phyloP scores from a whole-genome alignment of 2,113 vertebrate genomes.

The Macrotus californicus region DNA sequence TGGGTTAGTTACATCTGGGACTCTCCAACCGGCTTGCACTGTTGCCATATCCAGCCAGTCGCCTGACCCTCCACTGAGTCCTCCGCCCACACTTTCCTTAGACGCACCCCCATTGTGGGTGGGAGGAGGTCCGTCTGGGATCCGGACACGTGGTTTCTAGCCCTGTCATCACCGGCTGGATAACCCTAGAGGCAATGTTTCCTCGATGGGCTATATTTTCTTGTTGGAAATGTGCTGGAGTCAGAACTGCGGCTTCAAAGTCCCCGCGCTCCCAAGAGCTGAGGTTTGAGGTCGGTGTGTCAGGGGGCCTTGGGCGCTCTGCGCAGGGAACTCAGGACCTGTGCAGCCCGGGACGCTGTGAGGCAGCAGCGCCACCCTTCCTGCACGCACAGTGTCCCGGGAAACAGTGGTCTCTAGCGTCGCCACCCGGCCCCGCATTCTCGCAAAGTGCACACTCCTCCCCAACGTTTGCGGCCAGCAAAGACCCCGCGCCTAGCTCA shows the following conservation, averaged over 20 bases:
- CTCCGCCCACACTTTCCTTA: neutral
- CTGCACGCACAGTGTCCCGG: fast-evolving
- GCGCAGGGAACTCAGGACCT: fast-evolving
- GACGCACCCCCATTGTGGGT: neutral
- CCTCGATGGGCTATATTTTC: neutral
- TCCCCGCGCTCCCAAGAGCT: neutral
- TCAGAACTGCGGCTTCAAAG: neutral
- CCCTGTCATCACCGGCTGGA: neutral
- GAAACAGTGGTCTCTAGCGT: neutral
- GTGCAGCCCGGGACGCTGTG: fast-evolving
- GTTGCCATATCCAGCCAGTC: neutral
- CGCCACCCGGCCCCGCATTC: neutral
- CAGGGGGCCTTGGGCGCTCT: neutral
- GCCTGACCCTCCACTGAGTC: neutral
- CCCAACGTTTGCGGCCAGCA: fast-evolving
- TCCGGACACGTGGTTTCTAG: neutral
- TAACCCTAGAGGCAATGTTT: neutral
- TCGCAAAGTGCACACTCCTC: neutral
- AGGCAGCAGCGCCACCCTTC: neutral
- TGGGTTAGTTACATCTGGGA: neutral
- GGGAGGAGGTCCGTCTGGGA: neutral
- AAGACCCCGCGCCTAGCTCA: fast-evolving
- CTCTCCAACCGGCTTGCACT: neutral
- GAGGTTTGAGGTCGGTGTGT: neutral
- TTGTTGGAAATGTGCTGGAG: neutral